These are phyloP conservation scores for Ophiodon elongatus DNA, from an alignment of 2,113 vertebrate genomes.

Conservation along the genomic window DNA sequence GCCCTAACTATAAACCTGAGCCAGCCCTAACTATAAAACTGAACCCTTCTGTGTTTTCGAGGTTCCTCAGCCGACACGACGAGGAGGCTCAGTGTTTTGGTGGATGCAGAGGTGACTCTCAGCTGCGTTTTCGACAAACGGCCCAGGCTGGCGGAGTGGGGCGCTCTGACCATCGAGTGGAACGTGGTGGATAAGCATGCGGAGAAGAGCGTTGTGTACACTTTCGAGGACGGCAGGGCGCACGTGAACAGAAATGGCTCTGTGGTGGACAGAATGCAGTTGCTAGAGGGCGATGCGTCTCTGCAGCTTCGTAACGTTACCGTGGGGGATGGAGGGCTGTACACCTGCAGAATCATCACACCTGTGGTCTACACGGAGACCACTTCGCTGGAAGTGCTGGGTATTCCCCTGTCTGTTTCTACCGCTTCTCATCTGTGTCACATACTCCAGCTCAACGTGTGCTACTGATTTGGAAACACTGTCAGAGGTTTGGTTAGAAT, in stretches of 20 bases:
- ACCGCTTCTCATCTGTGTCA: not conserved
- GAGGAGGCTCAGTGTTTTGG: conserved; percentile 19
- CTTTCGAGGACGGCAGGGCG: conserved; percentile 50
- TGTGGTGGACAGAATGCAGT: conserved; percentile 38
- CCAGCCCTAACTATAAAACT: too few species aligned
- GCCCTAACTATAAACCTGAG: too few species aligned
- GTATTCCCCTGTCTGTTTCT: conserved; percentile 16
- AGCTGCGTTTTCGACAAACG: conserved; percentile 55
- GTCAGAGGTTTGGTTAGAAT: not conserved
- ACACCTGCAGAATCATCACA: conserved; percentile 72
- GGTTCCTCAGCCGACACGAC: conserved; percentile 2
- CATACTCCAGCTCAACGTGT: not conserved
- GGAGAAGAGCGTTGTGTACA: conserved; percentile 52
- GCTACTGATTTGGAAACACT: not conserved
- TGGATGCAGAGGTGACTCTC: conserved; percentile 51
- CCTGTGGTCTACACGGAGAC: conserved; percentile 54
- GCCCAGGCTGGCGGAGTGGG: conserved; percentile 22
- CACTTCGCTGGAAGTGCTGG: conserved; percentile 68
- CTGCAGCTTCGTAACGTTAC: conserved; percentile 64
- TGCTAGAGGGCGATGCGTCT: conserved; percentile 66
- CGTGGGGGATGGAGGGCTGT: conserved; percentile 69
- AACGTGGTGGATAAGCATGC: conserved; percentile 18
- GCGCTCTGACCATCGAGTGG: conserved; percentile 59
- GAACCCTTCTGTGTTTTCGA: conserved; percentile 3
- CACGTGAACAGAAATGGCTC: conserved; percentile 28